A percentile compares a stretch with the other conserved stretches of the same genome.
Conservation (phyloP, 2,888 invertebrate species). For the Heteromurus nitidus region DNA sequence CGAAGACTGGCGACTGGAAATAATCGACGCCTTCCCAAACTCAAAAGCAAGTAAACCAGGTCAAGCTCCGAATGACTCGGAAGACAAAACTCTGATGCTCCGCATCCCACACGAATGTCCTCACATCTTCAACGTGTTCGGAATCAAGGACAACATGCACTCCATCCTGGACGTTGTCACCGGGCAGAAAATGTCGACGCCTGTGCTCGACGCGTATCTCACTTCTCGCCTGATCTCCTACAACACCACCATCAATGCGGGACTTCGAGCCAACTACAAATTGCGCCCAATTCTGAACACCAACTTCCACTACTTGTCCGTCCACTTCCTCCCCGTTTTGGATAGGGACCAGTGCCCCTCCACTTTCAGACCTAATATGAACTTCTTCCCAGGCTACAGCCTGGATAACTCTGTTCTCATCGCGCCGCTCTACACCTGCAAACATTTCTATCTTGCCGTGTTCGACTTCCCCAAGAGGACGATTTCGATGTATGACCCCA, state of each 20-base stretch:
- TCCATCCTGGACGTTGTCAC: conserved; percentile 10
- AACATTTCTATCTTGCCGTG: conserved; percentile 39
- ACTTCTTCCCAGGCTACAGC: background rate
- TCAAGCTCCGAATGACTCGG: background rate
- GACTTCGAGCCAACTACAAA: background rate
- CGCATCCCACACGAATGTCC: background rate
- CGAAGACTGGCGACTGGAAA: conserved; percentile 7
- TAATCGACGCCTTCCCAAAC: background rate
- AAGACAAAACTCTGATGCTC: background rate
- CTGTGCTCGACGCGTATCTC: conserved; percentile 27
- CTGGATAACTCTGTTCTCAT: conserved; percentile 5
- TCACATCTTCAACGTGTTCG: conserved; percentile 1
- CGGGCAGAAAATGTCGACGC: conserved; percentile 11
- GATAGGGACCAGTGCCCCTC: background rate
- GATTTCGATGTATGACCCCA: conserved; percentile 18
- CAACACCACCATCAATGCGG: background rate
- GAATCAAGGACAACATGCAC: conserved; percentile 1
- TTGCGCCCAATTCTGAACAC: background rate
- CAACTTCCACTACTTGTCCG: conserved; percentile 4
- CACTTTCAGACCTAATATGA: background rate
- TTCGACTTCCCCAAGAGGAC: background rate
- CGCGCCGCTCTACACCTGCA: conserved; percentile 11
- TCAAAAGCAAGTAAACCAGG: background rate
- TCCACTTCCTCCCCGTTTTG: background rate
- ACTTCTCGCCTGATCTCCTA: background rate